Base-by-base conservation (phyloP, 2,888 invertebrate genomes). In the Falcaria lacertinaria region DNA sequence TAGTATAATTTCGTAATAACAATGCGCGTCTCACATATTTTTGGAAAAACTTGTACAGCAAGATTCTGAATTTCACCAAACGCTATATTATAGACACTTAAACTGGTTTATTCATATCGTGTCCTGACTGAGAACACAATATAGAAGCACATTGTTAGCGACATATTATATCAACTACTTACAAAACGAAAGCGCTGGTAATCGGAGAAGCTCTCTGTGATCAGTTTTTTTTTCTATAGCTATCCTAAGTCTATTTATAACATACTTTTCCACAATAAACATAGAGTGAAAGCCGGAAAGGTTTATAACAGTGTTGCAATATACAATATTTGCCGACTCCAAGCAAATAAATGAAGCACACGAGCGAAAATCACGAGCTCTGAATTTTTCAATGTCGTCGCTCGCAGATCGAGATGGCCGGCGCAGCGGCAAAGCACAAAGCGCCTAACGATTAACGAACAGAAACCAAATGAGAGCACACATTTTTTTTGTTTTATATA, bases 381-480 rank as follows among this genome's bases (percentile, higher is more conserved):
- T 71, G 78, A 77, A 86, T 86, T 87, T 87, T 86, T 86, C 85
- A 85, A 84, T 77, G 83, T 87, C 77, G 83, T 87, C 82, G 66
- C 60, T 58, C 66, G 64, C 57, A 70, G 68, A 79, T 80, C 78
- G 77, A 65, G 77, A 81, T 79, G 57, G 65, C 57, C 72, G 57
- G 64, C 57, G 58, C 65, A 51, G 69, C 67, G 55, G 84, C 76
- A 63, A 28, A 71, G 52, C 70, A 78, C 81, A 86, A 85, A 84
- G 81, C 69, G 54, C 58, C 68, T 69, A 74, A 69, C 77, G 76
- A 80, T 79, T 80, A 83, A 80, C 77, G 70, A 81, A 80, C 77
- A 70, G 57, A 72, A 76, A 74, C 70, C 67, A 75, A 83, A 83
- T 71, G 75, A 77, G 75, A 76, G 68, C 76, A 73, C 75, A 72